A percentile compares a stretch with the other conserved stretches of the same genome.
Conservation (phyloP, 2,888 invertebrate species). For the Miltochrista miniata region DNA sequence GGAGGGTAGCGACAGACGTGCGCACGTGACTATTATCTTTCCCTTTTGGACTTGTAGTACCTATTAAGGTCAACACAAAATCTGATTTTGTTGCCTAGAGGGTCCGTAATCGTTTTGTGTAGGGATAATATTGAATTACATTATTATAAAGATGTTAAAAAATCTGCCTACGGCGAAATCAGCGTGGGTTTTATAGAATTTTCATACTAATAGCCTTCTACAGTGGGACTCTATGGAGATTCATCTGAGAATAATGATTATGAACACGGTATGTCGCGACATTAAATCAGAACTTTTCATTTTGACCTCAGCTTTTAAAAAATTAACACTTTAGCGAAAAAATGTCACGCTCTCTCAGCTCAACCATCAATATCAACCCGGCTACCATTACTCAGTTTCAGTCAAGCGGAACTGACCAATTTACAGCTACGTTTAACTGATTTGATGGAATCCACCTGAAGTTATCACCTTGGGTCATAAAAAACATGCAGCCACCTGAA, state of each 20-base stretch:
- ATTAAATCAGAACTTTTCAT: too few relatives aligned
- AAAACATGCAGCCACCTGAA: not conserved
- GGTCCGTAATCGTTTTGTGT: slow-evolving; percentile 18
- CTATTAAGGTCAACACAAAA: slow-evolving; percentile 55
- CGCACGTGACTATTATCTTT: slow-evolving; percentile 74
- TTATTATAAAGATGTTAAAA: too few relatives aligned
- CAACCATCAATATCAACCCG: slow-evolving; percentile 73
- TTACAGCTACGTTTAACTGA: slow-evolving; percentile 81
- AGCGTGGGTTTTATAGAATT: too few relatives aligned
- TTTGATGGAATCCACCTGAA: slow-evolving; percentile 75
- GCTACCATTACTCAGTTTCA: slow-evolving; percentile 78
- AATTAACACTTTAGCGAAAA: slow-evolving; percentile 70
- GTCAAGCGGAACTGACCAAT: slow-evolving; percentile 79
- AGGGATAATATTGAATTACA: slow-evolving; percentile 9
- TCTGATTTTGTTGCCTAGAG: slow-evolving; percentile 48
- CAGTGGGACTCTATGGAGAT: too few relatives aligned
- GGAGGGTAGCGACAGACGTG: slow-evolving; percentile 76
- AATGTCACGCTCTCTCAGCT: slow-evolving; percentile 58
- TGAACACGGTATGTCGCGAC: too few relatives aligned
- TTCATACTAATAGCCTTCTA: too few relatives aligned
- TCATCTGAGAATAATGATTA: too few relatives aligned
- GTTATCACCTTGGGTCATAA: slow-evolving; percentile 56
- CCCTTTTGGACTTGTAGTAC: slow-evolving; percentile 59
- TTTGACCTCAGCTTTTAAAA: slow-evolving; percentile 72
- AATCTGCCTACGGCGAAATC: too few relatives aligned